A percentile compares a stretch with the other conserved stretches of the same genome.
Conservation (phyloP, 2,797 vertebrate species). For the Hirundo rustica region DNA sequence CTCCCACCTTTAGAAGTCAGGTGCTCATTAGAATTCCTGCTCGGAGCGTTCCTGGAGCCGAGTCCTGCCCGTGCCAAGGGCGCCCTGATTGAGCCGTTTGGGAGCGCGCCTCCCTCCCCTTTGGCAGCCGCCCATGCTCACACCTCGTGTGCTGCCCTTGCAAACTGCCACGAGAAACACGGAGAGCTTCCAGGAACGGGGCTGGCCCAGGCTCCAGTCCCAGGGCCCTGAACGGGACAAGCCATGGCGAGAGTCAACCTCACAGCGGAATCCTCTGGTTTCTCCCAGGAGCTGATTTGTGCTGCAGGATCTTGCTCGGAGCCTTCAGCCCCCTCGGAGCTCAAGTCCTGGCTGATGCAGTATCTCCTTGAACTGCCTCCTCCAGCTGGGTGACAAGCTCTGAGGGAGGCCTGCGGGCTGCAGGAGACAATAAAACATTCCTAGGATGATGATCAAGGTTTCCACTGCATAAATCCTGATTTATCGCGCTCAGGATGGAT, state of each 20-base stretch:
- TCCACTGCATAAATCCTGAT: neutral
- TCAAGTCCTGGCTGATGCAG: neutral
- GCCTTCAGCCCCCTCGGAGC: neutral
- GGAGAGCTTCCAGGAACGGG: neutral
- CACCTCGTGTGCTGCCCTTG: neutral
- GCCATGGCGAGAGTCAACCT: neutral
- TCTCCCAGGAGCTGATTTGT: neutral
- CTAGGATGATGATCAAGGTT: neutral
- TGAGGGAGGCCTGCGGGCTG: neutral
- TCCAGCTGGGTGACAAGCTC: neutral
- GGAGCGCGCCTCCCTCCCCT: neutral
- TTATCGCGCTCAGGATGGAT: neutral
- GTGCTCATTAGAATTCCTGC: neutral
- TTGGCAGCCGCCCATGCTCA: neutral
- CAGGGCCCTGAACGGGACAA: neutral
- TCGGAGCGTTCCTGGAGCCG: neutral
- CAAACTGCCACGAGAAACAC: neutral
- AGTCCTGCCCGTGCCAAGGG: constrained; percentile 5
- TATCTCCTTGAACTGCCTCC: neutral
- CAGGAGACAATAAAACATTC: neutral
- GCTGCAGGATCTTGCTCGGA: neutral
- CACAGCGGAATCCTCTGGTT: neutral
- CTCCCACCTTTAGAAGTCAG: neutral
- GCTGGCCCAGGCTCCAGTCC: neutral
- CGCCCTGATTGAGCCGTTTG: neutral